phyloP scores from a whole-genome alignment of 2,888 invertebrate genomes.

The Leptura quadrifasciata region DNA sequence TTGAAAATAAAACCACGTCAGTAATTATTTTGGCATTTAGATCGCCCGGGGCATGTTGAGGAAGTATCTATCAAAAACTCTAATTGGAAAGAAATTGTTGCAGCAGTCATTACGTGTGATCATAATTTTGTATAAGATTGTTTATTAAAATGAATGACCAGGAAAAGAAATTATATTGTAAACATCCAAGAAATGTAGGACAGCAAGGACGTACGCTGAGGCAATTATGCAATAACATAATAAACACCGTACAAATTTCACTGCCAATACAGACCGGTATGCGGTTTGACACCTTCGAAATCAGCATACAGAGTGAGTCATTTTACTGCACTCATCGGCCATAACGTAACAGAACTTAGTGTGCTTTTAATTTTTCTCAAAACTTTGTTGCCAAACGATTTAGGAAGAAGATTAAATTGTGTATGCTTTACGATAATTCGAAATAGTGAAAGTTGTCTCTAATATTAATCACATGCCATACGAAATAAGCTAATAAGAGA shows the following conservation, averaged over 20 bases:
- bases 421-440: too few relatives aligned
- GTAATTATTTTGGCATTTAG: conserved; percentile 10
- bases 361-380: too few relatives aligned
- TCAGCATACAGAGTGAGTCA: neutral
- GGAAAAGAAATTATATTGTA: conserved; percentile 36
- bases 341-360: too few relatives aligned
- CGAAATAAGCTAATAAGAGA: too few relatives aligned
- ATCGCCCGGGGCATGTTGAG: neutral
- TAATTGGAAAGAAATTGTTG: conserved; percentile 2
- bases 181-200: conserved; percentile 38
- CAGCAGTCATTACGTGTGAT: conserved; percentile 8
- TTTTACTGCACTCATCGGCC: neutral
- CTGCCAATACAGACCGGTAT: conserved; percentile 15
- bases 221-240: conserved; percentile 31
- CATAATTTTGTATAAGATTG: neutral
- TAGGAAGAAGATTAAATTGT: too few relatives aligned
- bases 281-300: conserved; percentile 29
- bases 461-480: too few relatives aligned
- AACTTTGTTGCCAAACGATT: too few relatives aligned
- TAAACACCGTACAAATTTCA: conserved; percentile 35
- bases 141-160: conserved; percentile 19
- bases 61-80: conserved; percentile 14
- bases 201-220: conserved; percentile 39
- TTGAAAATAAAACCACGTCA: neutral
- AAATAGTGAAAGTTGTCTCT: too few relatives aligned